Percentiles rank a stretch among this genome's conserved stretches.
phyloP scores from a whole-genome alignment of 2,113 vertebrate genomes.

The Psettodes erumei region DNA sequence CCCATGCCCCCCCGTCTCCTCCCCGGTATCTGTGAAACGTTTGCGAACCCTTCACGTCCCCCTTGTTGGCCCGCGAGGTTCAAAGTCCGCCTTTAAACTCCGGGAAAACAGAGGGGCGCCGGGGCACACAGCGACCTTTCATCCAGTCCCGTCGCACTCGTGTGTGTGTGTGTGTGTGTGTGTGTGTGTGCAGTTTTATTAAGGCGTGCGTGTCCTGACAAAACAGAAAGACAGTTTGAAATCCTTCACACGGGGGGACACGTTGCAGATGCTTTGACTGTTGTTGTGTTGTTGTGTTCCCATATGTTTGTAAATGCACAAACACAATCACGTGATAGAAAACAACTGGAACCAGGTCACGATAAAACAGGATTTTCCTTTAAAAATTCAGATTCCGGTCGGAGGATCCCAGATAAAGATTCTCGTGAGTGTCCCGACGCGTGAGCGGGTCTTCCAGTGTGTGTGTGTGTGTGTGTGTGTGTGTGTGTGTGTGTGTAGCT shows the following conservation, averaged over 20 bases:
- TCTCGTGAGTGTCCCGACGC: no score
- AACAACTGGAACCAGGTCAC: no score
- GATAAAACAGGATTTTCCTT: neutral
- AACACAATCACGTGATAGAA: no score
- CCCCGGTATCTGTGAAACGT: slow-evolving; percentile 18
- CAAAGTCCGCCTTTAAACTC: slow-evolving; percentile 63
- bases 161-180: slow-evolving; percentile 15
- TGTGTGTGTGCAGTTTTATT: slow-evolving; percentile 6
- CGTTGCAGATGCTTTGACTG: neutral
- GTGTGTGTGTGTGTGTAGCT: slow-evolving; percentile 20
- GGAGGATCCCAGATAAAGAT: neutral
- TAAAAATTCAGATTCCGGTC: neutral
- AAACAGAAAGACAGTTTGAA: neutral
- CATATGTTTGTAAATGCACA: no score
- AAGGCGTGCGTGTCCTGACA: neutral
- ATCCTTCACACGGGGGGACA: neutral
- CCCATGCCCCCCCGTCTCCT: slow-evolving; percentile 2
- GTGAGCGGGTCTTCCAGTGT: no score
- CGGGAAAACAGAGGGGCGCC: slow-evolving; percentile 38
- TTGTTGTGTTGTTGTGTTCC: no score
- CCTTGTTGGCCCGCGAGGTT: slow-evolving; percentile 41
- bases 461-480: neutral
- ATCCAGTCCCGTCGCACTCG: slow-evolving; percentile 21
- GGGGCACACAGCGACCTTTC: slow-evolving; percentile 49
- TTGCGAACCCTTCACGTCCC: slow-evolving; percentile 56